Percentiles rank a stretch among this genome's conserved stretches.
Evolutionary conservation across 1,140 invertebrate species (phyloP).

Genomic region (Bombus polaris): DNA sequence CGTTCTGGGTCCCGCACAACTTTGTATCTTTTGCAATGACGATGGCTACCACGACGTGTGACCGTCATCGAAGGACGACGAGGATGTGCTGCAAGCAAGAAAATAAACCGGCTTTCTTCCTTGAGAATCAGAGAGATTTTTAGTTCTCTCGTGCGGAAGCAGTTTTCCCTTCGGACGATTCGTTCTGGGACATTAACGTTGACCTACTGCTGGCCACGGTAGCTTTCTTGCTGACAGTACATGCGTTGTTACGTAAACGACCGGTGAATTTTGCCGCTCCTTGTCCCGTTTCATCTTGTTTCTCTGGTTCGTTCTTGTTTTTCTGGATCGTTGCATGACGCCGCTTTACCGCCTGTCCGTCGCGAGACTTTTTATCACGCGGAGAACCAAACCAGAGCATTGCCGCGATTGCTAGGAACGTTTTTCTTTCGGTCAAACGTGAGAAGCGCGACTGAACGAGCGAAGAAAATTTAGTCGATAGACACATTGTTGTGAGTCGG

Average conservation of each 20-base stretch:
- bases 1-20: slow-evolving; percentile 70
- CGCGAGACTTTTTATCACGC: neutral
- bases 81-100: slow-evolving; percentile 35
- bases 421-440: neutral
- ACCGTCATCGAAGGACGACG: slow-evolving; percentile 55
- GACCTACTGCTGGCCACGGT: neutral
- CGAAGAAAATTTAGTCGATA: neutral
- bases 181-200: slow-evolving; percentile 16
- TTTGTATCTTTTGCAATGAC: slow-evolving; percentile 67
- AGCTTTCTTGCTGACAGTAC: slow-evolving; percentile 15
- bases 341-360: neutral
- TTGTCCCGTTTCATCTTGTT: neutral
- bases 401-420: slow-evolving; percentile 7
- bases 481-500: neutral
- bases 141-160: neutral
- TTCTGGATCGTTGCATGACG: neutral
- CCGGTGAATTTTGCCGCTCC: slow-evolving; percentile 10
- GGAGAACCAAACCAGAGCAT: neutral
- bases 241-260: slow-evolving; percentile 5
- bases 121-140: neutral
- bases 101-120: neutral
- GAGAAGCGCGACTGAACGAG: slow-evolving; percentile 11
- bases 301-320: neutral
- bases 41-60: slow-evolving; percentile 64
- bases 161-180: neutral